Evolutionary conservation across 2,113 vertebrate species (phyloP).

Genomic region (Podarcis raffonei): DNA sequence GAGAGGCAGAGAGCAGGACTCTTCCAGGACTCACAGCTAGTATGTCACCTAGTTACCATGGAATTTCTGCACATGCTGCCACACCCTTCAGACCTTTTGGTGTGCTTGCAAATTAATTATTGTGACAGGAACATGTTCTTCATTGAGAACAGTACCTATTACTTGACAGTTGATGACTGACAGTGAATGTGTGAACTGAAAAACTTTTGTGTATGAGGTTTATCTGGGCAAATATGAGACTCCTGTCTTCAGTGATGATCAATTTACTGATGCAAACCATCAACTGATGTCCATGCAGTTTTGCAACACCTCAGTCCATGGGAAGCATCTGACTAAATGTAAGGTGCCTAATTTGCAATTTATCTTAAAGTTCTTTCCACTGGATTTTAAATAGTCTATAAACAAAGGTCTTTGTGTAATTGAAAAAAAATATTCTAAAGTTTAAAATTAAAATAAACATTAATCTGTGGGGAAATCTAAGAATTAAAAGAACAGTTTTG

Average conservation of each 20-base stretch:
- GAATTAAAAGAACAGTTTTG: not conserved
- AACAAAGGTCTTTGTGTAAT: too few species aligned
- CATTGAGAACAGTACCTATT: too few species aligned
- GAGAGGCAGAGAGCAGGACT: too few species aligned
- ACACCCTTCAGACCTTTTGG: not conserved
- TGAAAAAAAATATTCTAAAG: too few species aligned
- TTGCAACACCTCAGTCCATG: not conserved
- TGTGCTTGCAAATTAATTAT: not conserved
- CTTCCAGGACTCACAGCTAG: too few species aligned
- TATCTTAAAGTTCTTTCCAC: too few species aligned
- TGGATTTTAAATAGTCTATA: too few species aligned
- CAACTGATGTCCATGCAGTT: not conserved
- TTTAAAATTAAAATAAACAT: conserved; percentile 5
- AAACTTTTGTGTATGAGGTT: not conserved
- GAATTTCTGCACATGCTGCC: not conserved
- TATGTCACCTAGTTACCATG: not conserved
- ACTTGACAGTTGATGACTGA: not conserved
- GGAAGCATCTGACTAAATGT: not conserved
- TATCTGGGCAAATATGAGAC: not conserved
- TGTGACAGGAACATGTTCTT: not conserved
- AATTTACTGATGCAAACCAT: not conserved
- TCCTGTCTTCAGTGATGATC: not conserved
- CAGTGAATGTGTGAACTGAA: not conserved
- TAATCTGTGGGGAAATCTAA: not conserved
- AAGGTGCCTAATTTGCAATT: too few species aligned